These are phyloP conservation scores for Caenorhabditis elegans DNA, from an alignment of 1,140 invertebrate species.

Conservation along the genomic window WBcel235 BX284605.5:13673501-13674000, in stretches of 20 bases:
- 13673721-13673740: too few species aligned
- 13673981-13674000: neutral
- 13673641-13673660: too few species aligned
- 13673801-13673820: too few species aligned
- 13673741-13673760: too few species aligned
- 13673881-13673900: neutral
- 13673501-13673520: neutral
- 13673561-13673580: neutral
- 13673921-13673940: neutral
- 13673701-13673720: too few species aligned
- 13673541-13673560: neutral
- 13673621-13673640: constrained; percentile 1
- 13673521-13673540: neutral
- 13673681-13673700: too few species aligned
- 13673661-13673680: too few species aligned
- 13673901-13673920: neutral
- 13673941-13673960: neutral
- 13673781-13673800: too few species aligned
- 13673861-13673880: too few species aligned
- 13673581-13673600: neutral
- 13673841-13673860: too few species aligned
- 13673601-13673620: neutral
- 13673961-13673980: neutral
- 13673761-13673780: too few species aligned
- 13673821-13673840: too few species aligned